These are phyloP conservation scores for Tetragonula carbonaria DNA, from an alignment of 2,888 invertebrate species.

Conservation along the genomic window DNA sequence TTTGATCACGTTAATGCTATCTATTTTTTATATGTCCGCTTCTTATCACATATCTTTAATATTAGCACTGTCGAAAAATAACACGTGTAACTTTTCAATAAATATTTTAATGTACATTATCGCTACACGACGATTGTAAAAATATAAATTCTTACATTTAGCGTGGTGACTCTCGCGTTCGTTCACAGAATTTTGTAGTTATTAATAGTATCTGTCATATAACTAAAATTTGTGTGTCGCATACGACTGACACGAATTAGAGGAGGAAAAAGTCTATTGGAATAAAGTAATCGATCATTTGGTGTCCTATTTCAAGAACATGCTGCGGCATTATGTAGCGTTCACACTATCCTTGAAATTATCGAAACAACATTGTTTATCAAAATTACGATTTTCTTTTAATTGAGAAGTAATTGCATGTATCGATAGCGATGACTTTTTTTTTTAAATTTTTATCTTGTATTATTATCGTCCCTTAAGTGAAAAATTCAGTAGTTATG, in stretches of 20 bases:
- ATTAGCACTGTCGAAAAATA: slow-evolving; percentile 27
- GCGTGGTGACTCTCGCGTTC: neutral
- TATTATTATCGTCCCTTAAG: neutral
- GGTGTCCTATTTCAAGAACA: slow-evolving; percentile 70
- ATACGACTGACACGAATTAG: slow-evolving; percentile 36
- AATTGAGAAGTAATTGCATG: neutral
- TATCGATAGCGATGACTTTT: neutral
- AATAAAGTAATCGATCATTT: slow-evolving; percentile 70
- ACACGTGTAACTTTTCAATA: neutral
- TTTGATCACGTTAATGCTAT: slow-evolving; percentile 23
- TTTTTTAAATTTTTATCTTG: neutral
- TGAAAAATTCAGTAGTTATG: neutral
- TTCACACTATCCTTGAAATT: slow-evolving; percentile 18
- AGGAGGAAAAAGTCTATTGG: slow-evolving; percentile 58
- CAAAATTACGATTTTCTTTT: neutral
- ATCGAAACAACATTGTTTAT: neutral
- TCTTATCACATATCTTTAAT: neutral
- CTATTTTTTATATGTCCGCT: neutral
- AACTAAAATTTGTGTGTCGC: slow-evolving; percentile 15
- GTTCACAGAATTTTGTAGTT: neutral
- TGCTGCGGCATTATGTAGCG: slow-evolving; percentile 62
- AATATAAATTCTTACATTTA: slow-evolving; percentile 4
- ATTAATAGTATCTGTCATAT: neutral
- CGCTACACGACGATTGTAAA: neutral
- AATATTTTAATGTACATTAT: slow-evolving; percentile 17